Base-by-base conservation (phyloP, 2,797 vertebrate species). In the Galago senegalensis region DNA sequence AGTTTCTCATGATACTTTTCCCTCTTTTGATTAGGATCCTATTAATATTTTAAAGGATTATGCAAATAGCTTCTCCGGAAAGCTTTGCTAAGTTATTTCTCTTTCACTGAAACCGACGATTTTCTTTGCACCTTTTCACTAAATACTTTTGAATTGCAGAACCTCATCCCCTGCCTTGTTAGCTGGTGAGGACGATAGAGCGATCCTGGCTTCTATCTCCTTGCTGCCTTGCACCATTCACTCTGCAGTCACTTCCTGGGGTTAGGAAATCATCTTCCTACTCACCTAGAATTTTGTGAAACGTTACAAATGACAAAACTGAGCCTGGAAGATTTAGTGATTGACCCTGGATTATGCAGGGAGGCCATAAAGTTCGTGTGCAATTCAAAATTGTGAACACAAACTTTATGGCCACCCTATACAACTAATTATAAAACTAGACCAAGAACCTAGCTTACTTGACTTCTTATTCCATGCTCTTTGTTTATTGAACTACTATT, bases 171-270 rank as follows among this genome's bases (percentile, higher is more conserved):
- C 18, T n/a, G 12, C 3, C 31, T 60, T 25, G n/a, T 65, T 34
- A 21, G 21, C 46, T 61, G 27, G 9, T 34, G 40, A 43, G 61
- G 37, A 40, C 8, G 23, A 49, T 40, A 34, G 37, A 61, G 34
- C 3, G 4, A 25, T 16, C 16, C 7, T 10, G 27, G 1, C 7
- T 79, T 16, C 5, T 46, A 2, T 5, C 1, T 61, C 1, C n/a
- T 34, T 27, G 31, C 31, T 60, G 7, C 34, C 37, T 65, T 27
- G 21, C 43, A 16, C n/a, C 10, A 3, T 29, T 69, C 34, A 46
- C 23, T 27, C 56, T 53, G 7, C 18, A 13, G 79, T 83, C 10
- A 43, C 31, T 46, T 37, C 56, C 73, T 75, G 31, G n/a, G 37
- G 14, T 46, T 27, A 65, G 13, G 16, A 43, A 53, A 63, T 29